Conservation (phyloP, 2,113 vertebrate genomes). For the Sylvilagus bachmani region DNA sequence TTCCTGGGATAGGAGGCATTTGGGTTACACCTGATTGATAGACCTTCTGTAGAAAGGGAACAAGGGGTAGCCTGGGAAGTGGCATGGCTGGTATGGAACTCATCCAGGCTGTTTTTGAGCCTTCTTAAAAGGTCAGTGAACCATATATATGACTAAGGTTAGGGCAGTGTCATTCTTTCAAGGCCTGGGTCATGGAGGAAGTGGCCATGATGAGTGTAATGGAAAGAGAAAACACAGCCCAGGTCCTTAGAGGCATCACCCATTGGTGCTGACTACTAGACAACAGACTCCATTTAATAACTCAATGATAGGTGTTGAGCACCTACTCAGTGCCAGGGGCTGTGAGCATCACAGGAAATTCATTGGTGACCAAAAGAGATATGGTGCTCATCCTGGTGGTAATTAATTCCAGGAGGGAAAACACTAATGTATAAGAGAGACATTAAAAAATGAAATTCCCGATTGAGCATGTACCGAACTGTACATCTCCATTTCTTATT, state of each 20-base stretch:
- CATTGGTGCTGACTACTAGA: not conserved
- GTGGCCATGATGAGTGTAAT: too few species aligned
- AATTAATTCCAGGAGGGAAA: not conserved
- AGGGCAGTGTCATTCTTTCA: not conserved
- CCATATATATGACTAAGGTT: not conserved
- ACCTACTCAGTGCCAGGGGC: not conserved
- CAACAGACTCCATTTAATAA: slow-evolving; percentile 8
- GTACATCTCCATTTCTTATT: too few species aligned
- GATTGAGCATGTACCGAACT: too few species aligned
- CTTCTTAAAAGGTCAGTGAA: not conserved
- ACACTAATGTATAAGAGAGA: not conserved
- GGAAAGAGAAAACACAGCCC: not conserved
- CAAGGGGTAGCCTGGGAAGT: not conserved
- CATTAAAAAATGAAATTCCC: too few species aligned
- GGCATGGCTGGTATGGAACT: not conserved
- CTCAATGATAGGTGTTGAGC: not conserved
- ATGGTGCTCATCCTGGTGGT: not conserved
- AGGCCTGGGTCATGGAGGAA: not conserved
- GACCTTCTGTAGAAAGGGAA: not conserved
- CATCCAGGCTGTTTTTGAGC: not conserved
- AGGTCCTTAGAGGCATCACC: not conserved
- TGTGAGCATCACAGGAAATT: not conserved
- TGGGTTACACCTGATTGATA: not conserved
- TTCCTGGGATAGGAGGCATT: not conserved
- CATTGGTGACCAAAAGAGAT: not conserved